phyloP scores from a whole-genome alignment of 2,797 vertebrate species.

The Scleropages formosus region DNA sequence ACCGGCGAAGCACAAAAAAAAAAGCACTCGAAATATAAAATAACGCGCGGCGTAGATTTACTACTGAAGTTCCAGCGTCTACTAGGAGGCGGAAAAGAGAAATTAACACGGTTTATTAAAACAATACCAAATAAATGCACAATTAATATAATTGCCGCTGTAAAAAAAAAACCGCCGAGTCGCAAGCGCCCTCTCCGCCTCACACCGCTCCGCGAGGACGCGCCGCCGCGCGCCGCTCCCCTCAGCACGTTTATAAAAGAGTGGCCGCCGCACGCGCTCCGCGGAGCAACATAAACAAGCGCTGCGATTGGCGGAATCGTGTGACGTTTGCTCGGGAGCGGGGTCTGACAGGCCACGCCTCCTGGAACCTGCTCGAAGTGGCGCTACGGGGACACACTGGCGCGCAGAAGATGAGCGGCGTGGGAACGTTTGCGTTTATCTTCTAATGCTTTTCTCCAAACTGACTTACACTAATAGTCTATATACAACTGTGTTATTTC shows the following conservation, averaged over 20 bases:
- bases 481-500: too few species aligned
- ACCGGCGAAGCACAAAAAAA: not conserved
- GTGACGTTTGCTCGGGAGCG: conserved; percentile 44
- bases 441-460: too few species aligned
- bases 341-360: conserved; percentile 27
- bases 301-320: conserved; percentile 52
- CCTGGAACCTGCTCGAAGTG: too few species aligned
- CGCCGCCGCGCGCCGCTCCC: not conserved
- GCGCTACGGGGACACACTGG: too few species aligned
- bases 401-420: too few species aligned
- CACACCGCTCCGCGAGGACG: not conserved
- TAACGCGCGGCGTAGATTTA: not conserved
- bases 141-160: not conserved
- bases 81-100: too few species aligned
- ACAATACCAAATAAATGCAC: conserved; percentile 27
- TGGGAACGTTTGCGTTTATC: too few species aligned
- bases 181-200: conserved; percentile 20
- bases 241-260: conserved; percentile 54
- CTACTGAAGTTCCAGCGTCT: not conserved
- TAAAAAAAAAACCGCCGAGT: conserved; percentile 13
- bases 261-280: conserved; percentile 23
- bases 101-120: not conserved
- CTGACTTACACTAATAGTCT: too few species aligned
- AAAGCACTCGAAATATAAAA: not conserved
- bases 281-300: conserved; percentile 53